Evolutionary conservation across 2,113 vertebrate species (phyloP).

Genomic region (Rhadina sibilatrix): DNA sequence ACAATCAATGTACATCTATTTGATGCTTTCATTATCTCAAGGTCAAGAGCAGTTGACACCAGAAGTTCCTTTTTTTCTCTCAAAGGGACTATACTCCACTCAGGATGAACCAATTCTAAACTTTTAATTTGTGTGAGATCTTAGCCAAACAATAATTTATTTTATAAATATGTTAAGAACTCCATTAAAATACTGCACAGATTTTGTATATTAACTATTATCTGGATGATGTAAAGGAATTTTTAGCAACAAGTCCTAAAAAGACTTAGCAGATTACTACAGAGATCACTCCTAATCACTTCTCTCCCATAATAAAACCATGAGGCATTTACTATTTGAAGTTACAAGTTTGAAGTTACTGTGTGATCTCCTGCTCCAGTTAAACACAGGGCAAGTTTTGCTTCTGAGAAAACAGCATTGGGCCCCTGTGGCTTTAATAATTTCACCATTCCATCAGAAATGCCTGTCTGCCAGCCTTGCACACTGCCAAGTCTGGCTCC

Average conservation of each 20-base stretch:
- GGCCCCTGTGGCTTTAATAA: neutral
- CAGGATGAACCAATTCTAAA: conserved; percentile 52
- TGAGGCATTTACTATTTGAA: neutral
- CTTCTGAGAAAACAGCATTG: neutral
- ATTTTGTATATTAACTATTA: neutral
- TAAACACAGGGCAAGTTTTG: neutral
- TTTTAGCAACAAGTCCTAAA: neutral
- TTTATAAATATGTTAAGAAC: conserved; percentile 26
- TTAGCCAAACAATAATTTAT: conserved; percentile 38
- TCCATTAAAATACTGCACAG: neutral
- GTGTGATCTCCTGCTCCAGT: neutral
- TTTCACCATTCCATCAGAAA: conserved; percentile 9
- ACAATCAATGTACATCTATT: conserved; percentile 20
- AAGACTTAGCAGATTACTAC: neutral
- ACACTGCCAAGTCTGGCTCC: neutral
- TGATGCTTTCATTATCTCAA: conserved; percentile 22
- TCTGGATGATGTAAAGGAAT: neutral
- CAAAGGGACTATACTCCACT: conserved; percentile 22
- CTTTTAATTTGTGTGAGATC: conserved; percentile 6
- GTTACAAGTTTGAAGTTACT: neutral
- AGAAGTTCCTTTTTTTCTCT: conserved; percentile 53
- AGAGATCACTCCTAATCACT: neutral
- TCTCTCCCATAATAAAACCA: neutral
- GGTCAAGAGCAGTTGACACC: conserved; percentile 13
- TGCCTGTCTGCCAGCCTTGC: neutral